Percentiles rank a stretch among this genome's conserved stretches.
Evolutionary conservation across 1,140 invertebrate species (phyloP).

Genomic region (Ooceraea biroi): DNA sequence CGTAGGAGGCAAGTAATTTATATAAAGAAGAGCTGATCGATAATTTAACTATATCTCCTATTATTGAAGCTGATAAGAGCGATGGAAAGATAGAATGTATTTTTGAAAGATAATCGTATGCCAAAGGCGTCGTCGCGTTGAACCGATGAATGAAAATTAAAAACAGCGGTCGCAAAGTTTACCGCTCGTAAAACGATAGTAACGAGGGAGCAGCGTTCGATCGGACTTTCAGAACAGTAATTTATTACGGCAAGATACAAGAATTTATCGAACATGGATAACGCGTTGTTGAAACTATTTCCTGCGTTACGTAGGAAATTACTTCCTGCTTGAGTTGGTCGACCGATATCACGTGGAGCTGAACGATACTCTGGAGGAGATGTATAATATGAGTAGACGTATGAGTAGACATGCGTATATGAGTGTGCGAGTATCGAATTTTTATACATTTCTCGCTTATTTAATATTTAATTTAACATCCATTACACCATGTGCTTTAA

Average conservation of each 20-base stretch:
- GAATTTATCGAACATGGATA: neutral
- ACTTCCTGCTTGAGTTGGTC: neutral
- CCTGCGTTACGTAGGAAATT: neutral
- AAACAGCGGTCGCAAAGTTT: neutral
- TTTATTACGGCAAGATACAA: too few species aligned
- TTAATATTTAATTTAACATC: neutral
- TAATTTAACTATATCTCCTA: slow-evolving; percentile 11
- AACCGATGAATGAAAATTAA: neutral
- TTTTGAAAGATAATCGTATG: neutral
- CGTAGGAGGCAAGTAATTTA: slow-evolving; percentile 7
- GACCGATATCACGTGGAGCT: neutral
- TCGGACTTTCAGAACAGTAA: neutral
- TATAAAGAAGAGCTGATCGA: slow-evolving; percentile 27
- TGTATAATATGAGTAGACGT: neutral
- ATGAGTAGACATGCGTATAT: too few species aligned
- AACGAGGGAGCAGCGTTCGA: neutral
- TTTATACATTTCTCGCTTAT: neutral
- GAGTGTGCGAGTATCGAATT: slow-evolving; percentile 16
- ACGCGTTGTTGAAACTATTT: neutral
- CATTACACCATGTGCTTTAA: too few species aligned
- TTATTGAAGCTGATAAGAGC: neutral
- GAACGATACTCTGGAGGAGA: neutral
- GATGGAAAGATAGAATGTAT: neutral
- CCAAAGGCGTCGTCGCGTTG: neutral
- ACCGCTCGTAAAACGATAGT: neutral